Conservation (phyloP, 2,888 invertebrate genomes). For the Asteroscopus sphinx region DNA sequence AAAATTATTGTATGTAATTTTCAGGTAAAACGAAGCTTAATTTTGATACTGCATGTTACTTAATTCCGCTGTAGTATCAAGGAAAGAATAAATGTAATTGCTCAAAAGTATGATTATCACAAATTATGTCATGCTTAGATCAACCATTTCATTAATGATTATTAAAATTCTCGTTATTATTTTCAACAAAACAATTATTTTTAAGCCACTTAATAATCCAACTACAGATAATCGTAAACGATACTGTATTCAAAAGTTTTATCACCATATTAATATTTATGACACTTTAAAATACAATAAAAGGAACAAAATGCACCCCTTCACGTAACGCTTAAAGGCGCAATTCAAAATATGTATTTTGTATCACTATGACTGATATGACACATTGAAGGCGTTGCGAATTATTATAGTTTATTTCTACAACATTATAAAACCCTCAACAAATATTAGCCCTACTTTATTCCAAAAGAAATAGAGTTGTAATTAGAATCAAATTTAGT, state of each 20-base stretch:
- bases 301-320: slow-evolving; percentile 78
- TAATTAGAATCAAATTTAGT: slow-evolving; percentile 39
- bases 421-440: slow-evolving; percentile 25
- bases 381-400: slow-evolving; percentile 89
- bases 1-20: no score
- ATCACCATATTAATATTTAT: slow-evolving; percentile 64
- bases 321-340: slow-evolving; percentile 72
- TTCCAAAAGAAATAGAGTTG: slow-evolving; percentile 43
- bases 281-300: slow-evolving; percentile 63
- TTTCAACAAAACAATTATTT: slow-evolving; percentile 5
- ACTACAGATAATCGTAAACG: slow-evolving; percentile 52
- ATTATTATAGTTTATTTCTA: slow-evolving; percentile 73
- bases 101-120: no score
- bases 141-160: not conserved
- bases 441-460: slow-evolving; percentile 36
- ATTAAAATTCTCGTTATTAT: not conserved
- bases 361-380: slow-evolving; percentile 88
- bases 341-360: slow-evolving; percentile 87
- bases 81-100: no score
- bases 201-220: slow-evolving; percentile 29
- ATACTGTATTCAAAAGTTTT: slow-evolving; percentile 49
- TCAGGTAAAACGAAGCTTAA: no score
- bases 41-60: no score
- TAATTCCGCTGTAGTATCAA: no score
- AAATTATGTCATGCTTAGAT: no score